Evolutionary conservation across 2,797 vertebrate species (phyloP).

Genomic region (Loris lydekkerianus): DNA sequence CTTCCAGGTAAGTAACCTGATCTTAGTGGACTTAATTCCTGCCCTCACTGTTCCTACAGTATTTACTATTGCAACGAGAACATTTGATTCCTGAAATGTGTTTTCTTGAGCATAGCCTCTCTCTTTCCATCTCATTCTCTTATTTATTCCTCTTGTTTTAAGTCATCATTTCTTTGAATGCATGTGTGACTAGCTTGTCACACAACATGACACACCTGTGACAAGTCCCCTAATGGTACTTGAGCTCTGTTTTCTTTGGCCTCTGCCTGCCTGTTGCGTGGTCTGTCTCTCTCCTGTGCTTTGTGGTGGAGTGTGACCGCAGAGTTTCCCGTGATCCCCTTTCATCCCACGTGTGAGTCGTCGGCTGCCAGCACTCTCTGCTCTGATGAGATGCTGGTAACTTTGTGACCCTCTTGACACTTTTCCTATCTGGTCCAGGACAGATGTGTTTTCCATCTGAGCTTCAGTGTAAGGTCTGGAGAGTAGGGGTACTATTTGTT

Average conservation of each 20-base stretch:
- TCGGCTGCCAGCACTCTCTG: not conserved
- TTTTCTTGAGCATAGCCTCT: not conserved
- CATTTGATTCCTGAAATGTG: not conserved
- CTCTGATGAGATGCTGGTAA: not conserved
- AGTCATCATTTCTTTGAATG: not conserved
- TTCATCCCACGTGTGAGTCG: not conserved
- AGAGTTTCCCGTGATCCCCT: not conserved
- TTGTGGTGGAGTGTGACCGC: not conserved
- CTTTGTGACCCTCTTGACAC: not conserved
- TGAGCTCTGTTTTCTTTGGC: not conserved
- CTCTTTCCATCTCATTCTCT: not conserved
- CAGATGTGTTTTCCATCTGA: not conserved
- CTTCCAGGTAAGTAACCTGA: not conserved
- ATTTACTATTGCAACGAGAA: not conserved
- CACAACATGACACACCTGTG: not conserved
- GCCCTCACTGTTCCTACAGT: not conserved
- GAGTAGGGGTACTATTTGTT: fast-evolving
- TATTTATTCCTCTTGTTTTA: not conserved
- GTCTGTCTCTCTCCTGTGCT: not conserved
- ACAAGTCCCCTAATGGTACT: not conserved
- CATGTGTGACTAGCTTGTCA: not conserved
- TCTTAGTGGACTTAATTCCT: not conserved
- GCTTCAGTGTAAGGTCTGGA: not conserved
- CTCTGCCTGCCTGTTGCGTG: not conserved
- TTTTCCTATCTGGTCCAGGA: not conserved